A percentile compares a stretch with the other conserved stretches of the same genome.
These are phyloP conservation scores for Vidua chalybeata DNA, from an alignment of 2,113 vertebrate genomes.

Conservation along the genomic window DNA sequence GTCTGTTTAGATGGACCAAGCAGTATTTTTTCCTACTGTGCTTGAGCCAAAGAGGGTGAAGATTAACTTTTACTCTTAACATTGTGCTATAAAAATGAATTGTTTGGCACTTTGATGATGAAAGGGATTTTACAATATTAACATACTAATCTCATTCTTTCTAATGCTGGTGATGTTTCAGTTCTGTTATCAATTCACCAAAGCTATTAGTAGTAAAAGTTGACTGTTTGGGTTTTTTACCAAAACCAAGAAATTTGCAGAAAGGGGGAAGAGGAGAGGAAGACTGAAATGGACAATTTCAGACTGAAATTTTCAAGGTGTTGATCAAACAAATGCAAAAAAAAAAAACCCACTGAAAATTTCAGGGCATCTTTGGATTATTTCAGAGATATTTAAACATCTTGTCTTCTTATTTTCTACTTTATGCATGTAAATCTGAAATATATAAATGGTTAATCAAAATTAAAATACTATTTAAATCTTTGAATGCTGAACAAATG, in stretches of 20 bases:
- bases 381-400: background rate
- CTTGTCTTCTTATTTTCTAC: background rate
- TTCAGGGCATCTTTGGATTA: background rate
- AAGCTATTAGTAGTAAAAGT: background rate
- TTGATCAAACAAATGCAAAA: background rate
- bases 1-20: background rate
- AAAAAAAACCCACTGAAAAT: background rate
- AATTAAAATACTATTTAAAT: background rate
- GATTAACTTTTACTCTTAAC: background rate
- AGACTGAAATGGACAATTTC: background rate
- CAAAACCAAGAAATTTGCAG: background rate
- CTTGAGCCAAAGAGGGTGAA: background rate
- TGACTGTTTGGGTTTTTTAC: background rate
- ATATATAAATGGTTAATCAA: background rate
- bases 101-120: background rate
- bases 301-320: background rate
- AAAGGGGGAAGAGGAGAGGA: fast-evolving
- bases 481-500: background rate
- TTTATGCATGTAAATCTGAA: background rate
- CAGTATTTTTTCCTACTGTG: background rate
- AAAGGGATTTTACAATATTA: background rate
- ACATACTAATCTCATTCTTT: background rate
- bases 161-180: background rate
- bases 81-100: background rate
- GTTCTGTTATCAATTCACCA: background rate